A percentile compares a stretch with the other conserved stretches of the same genome.
Conservation (phyloP, 2,797 vertebrate genomes). For the Myotis planiceps region DNA sequence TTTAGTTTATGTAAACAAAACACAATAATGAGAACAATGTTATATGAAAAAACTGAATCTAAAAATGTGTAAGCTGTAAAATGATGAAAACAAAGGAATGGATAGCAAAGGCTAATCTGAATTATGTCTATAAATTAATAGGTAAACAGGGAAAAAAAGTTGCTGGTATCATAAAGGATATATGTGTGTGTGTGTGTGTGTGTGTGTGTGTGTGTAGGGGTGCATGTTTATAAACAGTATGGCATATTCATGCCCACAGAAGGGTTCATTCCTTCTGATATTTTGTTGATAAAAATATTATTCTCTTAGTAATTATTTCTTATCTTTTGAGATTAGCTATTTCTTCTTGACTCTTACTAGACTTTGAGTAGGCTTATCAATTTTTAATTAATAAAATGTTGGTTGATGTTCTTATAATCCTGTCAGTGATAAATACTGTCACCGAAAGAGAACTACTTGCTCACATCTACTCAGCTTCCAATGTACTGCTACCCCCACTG, state of each 20-base stretch:
- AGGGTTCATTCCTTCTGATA: background rate
- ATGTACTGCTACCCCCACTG: background rate
- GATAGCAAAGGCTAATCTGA: background rate
- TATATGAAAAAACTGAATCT: background rate
- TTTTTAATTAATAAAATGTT: slow-evolving; percentile 8
- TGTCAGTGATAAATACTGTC: background rate
- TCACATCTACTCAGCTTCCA: background rate
- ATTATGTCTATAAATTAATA: background rate
- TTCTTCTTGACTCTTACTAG: slow-evolving; percentile 19
- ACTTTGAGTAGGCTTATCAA: background rate
- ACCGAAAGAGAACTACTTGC: background rate
- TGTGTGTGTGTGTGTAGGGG: background rate
- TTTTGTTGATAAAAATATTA: background rate
- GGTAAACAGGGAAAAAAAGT: background rate
- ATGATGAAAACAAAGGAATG: background rate
- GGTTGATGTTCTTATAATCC: background rate
- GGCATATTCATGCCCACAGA: background rate
- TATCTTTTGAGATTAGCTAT: background rate
- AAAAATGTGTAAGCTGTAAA: background rate
- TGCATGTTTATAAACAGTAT: background rate
- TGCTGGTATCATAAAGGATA: background rate
- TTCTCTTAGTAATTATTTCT: background rate
- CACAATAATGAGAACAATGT: background rate
- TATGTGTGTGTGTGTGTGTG: background rate
- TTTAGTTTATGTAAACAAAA: slow-evolving; percentile 11